Evolutionary conservation across 2,888 invertebrate species (phyloP).

Genomic region (Drosophila anceps): DNA sequence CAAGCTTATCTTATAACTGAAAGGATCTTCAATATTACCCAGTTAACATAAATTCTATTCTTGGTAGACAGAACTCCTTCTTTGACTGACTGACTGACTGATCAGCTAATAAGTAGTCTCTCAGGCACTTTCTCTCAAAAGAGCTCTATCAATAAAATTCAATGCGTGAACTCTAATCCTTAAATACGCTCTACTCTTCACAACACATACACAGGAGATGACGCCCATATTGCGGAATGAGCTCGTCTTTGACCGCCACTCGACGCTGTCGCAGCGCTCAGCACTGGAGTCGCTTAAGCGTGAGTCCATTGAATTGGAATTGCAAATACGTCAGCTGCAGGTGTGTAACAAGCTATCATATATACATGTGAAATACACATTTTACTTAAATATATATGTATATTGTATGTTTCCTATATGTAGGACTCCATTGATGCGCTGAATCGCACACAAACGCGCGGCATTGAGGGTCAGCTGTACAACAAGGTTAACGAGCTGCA

Average conservation of each 20-base stretch:
- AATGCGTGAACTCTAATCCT: slow-evolving; percentile 3
- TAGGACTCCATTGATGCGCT: slow-evolving; percentile 94
- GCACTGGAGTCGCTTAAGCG: slow-evolving; percentile 92
- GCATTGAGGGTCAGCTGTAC: slow-evolving; percentile 92
- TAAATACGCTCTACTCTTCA: too few relatives aligned
- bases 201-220: slow-evolving; percentile 86
- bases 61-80: too few relatives aligned
- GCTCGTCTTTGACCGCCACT: slow-evolving; percentile 92
- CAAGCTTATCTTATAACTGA: too few relatives aligned
- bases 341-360: slow-evolving; percentile 78
- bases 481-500: slow-evolving; percentile 98
- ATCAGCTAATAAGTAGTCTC: not conserved
- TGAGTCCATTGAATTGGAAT: slow-evolving; percentile 93
- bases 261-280: slow-evolving; percentile 90
- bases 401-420: not conserved
- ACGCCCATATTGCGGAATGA: slow-evolving; percentile 93
- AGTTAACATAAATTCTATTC: too few relatives aligned
- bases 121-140: not conserved
- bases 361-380: slow-evolving; percentile 63
- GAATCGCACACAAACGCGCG: slow-evolving; percentile 91
- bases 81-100: not conserved
- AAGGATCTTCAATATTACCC: too few relatives aligned
- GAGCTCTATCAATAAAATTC: not conserved
- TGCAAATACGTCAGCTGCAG: slow-evolving; percentile 94
- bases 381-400: not conserved